Evolutionary conservation across 2,797 vertebrate species (phyloP), one percentile per base, ranked within the genome.

Genomic region (Brachymystax lenok): DNA sequence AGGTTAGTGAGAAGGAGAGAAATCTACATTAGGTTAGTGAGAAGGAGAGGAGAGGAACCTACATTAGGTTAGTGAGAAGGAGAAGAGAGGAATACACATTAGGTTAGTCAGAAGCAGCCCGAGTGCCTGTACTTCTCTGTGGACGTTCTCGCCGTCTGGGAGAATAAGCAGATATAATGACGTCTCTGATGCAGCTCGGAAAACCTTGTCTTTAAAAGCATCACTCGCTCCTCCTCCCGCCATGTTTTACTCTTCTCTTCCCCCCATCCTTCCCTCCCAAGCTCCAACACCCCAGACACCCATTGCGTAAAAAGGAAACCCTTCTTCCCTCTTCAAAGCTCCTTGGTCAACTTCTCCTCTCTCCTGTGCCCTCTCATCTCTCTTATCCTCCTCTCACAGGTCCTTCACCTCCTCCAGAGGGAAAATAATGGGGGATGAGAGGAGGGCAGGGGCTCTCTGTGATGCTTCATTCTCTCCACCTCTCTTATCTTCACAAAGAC

Each of bases 161-260:
- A 82, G 82, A 83, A 85, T 84, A 81, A 85, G 84, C 81, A 81
- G 79, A 67, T 76, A 71, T 83, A 86, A 87, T 80, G 73, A 86
- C 74, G 70, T 87, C 79, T 74, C 83, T 54, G 51, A 79, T 73
- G 81, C 50, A 80, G 66, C 70, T 61, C 78, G 63, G 14, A 24
- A 68, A 81, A 77, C 24, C 76, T 61, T 64, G 77, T 82, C 74
- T 83, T 84, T 74, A 83, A 77, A 85, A 72, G 71, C 59, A 27
- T 69, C 24, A 71, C 70, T 73, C 35, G 46, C 59, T 21, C n/a
- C n/a, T 69, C 33, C 16, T 30, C 35, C 35, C 8, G 70, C 28
- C 13, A 19, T 21, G 16, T 19, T 59, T 21, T 64, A 75, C 27
- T 66, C 64, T 46, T 52, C 40, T 67, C 67, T 72, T 33, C 2